phyloP scores from a whole-genome alignment of 2,113 vertebrate genomes.

The Bungarus multicinctus region DNA sequence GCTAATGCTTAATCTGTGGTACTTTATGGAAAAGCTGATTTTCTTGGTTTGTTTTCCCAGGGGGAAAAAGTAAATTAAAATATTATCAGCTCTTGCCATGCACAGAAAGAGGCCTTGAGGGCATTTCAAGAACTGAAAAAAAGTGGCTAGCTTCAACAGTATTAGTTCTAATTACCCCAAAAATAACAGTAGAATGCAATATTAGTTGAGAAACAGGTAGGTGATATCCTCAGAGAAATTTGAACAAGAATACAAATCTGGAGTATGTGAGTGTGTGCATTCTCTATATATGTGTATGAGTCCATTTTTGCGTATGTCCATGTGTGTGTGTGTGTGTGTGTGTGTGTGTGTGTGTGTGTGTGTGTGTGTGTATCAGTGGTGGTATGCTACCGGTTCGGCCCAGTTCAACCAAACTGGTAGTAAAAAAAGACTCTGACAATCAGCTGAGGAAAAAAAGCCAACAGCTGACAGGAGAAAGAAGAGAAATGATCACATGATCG shows the following conservation, averaged over 20 bases:
- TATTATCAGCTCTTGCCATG: not conserved
- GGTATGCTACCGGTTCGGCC: too few relatives aligned
- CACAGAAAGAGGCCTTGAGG: not conserved
- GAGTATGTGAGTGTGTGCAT: too few relatives aligned
- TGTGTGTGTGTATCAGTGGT: too few relatives aligned
- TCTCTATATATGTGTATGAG: not conserved
- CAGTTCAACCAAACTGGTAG: too few relatives aligned
- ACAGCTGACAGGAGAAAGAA: too few relatives aligned
- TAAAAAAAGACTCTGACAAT: too few relatives aligned
- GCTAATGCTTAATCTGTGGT: not conserved
- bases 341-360: not conserved
- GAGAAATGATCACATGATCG: too few relatives aligned
- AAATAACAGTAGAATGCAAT: not conserved
- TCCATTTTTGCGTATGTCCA: not conserved
- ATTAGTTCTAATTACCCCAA: not conserved
- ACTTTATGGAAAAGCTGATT: not conserved
- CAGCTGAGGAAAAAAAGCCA: too few relatives aligned
- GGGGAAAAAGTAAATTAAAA: not conserved
- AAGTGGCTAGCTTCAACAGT: not conserved
- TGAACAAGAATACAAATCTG: not conserved
- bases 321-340: not conserved
- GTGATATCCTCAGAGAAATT: not conserved
- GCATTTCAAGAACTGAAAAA: not conserved
- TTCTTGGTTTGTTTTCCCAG: not conserved
- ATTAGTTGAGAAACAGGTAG: not conserved